phyloP scores from a whole-genome alignment of 2,113 vertebrate genomes.

The Triplophysa tibetana region DNA sequence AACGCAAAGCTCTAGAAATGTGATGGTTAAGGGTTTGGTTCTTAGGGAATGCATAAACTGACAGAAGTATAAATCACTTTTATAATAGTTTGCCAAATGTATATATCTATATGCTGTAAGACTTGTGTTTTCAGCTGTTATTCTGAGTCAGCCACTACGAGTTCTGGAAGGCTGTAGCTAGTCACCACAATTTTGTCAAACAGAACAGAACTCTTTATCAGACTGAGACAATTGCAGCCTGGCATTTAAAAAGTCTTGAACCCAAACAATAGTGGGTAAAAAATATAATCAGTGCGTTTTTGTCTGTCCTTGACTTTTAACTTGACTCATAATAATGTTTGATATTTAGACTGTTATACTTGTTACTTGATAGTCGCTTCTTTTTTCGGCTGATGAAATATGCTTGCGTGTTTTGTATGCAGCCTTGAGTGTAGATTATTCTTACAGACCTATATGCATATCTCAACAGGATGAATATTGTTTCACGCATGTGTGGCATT shows the following conservation, averaged over 20 bases:
- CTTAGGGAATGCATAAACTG: too few species aligned
- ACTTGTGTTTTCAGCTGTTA: background rate
- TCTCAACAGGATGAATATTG: conserved; percentile 26
- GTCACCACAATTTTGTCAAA: conserved; percentile 19
- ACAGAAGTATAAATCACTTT: background rate
- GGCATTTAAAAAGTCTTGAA: background rate
- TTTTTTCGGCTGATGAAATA: too few species aligned
- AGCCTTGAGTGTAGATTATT: background rate
- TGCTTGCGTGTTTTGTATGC: background rate
- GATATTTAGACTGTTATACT: background rate
- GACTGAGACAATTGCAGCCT: conserved; percentile 17
- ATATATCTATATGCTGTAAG: background rate
- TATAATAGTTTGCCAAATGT: too few species aligned
- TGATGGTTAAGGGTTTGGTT: too few species aligned
- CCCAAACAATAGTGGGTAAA: conserved; percentile 11
- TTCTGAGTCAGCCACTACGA: background rate
- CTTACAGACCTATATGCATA: background rate
- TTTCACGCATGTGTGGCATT: conserved; percentile 11
- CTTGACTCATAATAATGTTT: conserved; percentile 24
- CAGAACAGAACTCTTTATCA: conserved; percentile 47
- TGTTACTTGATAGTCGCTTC: background rate
- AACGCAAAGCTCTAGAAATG: too few species aligned
- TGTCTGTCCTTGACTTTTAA: background rate
- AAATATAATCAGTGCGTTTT: background rate
- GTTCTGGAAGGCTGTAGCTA: conserved; percentile 19